Conservation (phyloP, 2,113 vertebrate genomes). For the Pollimyrus isidori region DNA sequence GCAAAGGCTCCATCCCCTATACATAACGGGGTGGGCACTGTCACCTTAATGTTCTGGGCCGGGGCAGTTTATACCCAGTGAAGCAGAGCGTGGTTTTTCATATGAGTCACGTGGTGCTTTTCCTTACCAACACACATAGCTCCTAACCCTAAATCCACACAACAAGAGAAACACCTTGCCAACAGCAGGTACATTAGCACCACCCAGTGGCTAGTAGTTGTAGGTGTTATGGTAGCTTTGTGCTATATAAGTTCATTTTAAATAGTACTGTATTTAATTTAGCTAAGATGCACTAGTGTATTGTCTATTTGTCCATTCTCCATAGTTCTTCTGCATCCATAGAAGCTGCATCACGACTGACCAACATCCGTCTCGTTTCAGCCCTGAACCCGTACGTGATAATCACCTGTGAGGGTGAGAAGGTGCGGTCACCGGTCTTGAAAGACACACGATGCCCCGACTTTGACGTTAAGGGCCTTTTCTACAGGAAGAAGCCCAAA, state of each 20-base stretch:
- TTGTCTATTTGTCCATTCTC: background rate
- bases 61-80: background rate
- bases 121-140: conserved; percentile 22
- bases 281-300: background rate
- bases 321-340: background rate
- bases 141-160: conserved; percentile 29
- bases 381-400: conserved; percentile 83
- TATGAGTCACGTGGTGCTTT: conserved; percentile 14
- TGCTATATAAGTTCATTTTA: background rate
- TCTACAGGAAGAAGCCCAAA: conserved; percentile 84
- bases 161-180: conserved; percentile 28
- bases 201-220: conserved; percentile 23
- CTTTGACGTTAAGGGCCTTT: conserved; percentile 82
- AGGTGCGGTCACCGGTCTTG: conserved; percentile 70
- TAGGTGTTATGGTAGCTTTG: background rate
- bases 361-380: conserved; percentile 31
- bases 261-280: background rate
- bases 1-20: background rate
- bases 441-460: conserved; percentile 72
- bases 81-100: background rate
- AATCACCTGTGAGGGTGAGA: conserved; percentile 80
- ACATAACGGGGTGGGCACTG: background rate
- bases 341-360: background rate
- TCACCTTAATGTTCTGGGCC: too few relatives aligned
- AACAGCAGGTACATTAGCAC: conserved; percentile 26